A percentile compares a stretch with the other conserved stretches of the same genome.
Conservation (phyloP, 2,888 invertebrate species). For the Conistra vaccinii region DNA sequence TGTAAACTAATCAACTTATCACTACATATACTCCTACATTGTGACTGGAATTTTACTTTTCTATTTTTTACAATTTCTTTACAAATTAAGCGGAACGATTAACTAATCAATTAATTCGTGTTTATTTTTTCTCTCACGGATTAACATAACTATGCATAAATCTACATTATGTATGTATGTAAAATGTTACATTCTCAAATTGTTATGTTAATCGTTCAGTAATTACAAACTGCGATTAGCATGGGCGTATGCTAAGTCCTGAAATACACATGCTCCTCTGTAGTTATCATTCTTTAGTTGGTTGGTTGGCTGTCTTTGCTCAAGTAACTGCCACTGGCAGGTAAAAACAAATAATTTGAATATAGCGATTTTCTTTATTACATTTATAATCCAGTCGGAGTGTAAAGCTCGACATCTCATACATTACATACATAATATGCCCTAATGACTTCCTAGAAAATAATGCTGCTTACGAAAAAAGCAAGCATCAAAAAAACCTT, state of each 20-base stretch:
- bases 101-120: slow-evolving; percentile 35
- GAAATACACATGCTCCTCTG: background rate
- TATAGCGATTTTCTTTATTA: background rate
- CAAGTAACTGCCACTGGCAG: background rate
- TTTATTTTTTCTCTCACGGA: slow-evolving; percentile 23
- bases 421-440: too few species aligned
- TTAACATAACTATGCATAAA: slow-evolving; percentile 44
- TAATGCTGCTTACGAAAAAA: background rate
- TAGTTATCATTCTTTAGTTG: background rate
- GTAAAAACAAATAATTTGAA: background rate
- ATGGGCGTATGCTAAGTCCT: background rate
- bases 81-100: slow-evolving; percentile 35
- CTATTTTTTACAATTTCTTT: slow-evolving; percentile 27
- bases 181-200: slow-evolving; percentile 42
- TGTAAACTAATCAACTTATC: background rate
- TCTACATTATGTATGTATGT: slow-evolving; percentile 33
- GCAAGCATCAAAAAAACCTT: background rate
- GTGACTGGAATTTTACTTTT: background rate
- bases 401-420: background rate
- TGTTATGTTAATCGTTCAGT: slow-evolving; percentile 41
- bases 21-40: background rate
- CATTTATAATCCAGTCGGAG: background rate
- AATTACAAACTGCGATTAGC: slow-evolving; percentile 16
- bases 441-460: background rate
- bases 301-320: background rate